Conservation (phyloP, 2,797 vertebrate genomes). For the Etheostoma nigrum region DNA sequence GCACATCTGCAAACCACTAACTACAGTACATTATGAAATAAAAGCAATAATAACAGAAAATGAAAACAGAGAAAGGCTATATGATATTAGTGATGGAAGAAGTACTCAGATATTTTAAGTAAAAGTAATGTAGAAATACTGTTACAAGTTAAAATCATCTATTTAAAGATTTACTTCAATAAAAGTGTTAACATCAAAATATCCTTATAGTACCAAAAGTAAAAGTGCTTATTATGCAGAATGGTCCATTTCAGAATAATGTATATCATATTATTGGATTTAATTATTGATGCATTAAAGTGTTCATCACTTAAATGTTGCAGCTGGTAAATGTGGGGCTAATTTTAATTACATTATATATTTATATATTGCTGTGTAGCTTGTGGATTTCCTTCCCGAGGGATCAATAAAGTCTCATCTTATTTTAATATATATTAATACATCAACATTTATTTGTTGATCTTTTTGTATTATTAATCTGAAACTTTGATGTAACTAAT, state of each 20-base stretch:
- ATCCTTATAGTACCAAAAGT: not conserved
- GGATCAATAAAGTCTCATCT: not conserved
- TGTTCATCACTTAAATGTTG: not conserved
- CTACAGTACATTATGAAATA: not conserved
- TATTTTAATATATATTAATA: not conserved
- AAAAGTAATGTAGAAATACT: not conserved
- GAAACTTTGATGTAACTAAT: not conserved
- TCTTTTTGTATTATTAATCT: not conserved
- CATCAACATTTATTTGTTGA: not conserved
- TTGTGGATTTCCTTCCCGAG: not conserved
- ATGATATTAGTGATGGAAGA: not conserved
- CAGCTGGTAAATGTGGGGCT: not conserved
- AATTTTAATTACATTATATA: not conserved
- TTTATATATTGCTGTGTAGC: too few species aligned
- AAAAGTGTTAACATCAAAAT: not conserved
- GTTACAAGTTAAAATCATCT: not conserved
- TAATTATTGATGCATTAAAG: not conserved
- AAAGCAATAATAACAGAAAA: not conserved
- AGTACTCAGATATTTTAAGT: not conserved
- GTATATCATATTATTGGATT: not conserved
- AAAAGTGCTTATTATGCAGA: not conserved
- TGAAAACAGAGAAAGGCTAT: not conserved
- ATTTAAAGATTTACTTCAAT: not conserved
- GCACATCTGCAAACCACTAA: not conserved
- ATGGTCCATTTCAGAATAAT: not conserved